A percentile compares a stretch with the other conserved stretches of the same genome.
Conservation (phyloP, 2,113 vertebrate genomes). For the Cromileptes altivelis region DNA sequence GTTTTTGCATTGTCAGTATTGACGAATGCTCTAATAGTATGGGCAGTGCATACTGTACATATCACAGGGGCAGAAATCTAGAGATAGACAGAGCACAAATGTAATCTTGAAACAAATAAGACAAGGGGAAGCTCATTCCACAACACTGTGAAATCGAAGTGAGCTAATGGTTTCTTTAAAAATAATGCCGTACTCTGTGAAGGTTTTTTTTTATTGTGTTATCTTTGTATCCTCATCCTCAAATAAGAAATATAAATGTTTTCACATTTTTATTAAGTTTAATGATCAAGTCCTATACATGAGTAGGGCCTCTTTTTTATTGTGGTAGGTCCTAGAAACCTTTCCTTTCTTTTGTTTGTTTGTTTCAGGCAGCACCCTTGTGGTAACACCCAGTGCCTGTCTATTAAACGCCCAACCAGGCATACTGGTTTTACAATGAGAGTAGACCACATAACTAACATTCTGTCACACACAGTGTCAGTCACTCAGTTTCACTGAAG, state of each 20-base stretch:
- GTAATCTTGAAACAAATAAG: constrained; percentile 18
- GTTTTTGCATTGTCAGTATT: constrained; percentile 16
- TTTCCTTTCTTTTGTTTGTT: constrained; percentile 17
- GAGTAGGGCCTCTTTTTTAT: background rate
- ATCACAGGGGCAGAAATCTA: background rate
- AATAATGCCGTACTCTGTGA: background rate
- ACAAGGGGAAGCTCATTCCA: background rate
- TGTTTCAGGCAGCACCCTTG: constrained; percentile 32
- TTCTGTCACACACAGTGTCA: constrained; percentile 69
- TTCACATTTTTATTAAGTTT: background rate
- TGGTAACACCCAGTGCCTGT: constrained; percentile 45
- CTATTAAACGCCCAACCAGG: constrained; percentile 68
- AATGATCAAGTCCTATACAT: background rate
- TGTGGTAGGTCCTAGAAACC: background rate
- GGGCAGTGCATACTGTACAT: background rate
- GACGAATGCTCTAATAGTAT: background rate
- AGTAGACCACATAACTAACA: constrained; percentile 75
- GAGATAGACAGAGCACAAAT: background rate
- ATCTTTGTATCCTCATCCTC: background rate
- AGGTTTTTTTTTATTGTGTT: background rate
- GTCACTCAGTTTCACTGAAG: constrained; percentile 80
- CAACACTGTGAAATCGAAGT: background rate
- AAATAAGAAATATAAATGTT: background rate
- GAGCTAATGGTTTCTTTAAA: background rate
- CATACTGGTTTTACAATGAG: constrained; percentile 80